A percentile compares a stretch with the other conserved stretches of the same genome.
Conservation (phyloP, 2,113 vertebrate species). For the Gnathonemus longibarbis region DNA sequence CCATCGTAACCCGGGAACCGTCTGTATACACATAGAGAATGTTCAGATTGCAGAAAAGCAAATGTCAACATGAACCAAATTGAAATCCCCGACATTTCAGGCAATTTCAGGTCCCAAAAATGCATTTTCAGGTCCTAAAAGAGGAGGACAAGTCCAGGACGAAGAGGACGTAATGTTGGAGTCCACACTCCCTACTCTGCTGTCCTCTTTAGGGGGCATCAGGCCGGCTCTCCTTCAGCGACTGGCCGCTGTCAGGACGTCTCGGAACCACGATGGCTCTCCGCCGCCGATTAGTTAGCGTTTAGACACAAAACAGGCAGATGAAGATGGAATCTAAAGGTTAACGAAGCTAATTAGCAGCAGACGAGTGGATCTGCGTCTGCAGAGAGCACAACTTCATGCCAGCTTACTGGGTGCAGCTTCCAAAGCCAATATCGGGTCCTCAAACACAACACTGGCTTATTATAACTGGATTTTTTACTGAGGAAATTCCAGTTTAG, state of each 20-base stretch:
- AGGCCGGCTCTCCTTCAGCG: background rate
- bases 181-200: background rate
- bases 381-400: background rate
- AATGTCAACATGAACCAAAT: background rate
- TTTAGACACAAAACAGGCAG: background rate
- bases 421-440: background rate
- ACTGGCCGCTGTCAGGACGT: background rate
- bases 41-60: background rate
- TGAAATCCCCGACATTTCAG: background rate
- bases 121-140: background rate
- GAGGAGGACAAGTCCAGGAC: background rate
- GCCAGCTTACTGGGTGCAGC: background rate
- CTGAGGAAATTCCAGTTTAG: background rate
- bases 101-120: background rate
- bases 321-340: slow-evolving; percentile 10
- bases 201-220: background rate
- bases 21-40: background rate
- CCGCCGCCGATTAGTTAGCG: background rate
- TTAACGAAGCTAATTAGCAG: slow-evolving; percentile 11
- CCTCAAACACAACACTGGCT: background rate
- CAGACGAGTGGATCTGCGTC: background rate
- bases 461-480: background rate
- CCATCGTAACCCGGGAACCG: no score
- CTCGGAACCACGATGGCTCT: background rate
- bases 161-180: background rate